Evolutionary conservation across 2,797 vertebrate species (phyloP).

Genomic region (Discoglossus pictus): DNA sequence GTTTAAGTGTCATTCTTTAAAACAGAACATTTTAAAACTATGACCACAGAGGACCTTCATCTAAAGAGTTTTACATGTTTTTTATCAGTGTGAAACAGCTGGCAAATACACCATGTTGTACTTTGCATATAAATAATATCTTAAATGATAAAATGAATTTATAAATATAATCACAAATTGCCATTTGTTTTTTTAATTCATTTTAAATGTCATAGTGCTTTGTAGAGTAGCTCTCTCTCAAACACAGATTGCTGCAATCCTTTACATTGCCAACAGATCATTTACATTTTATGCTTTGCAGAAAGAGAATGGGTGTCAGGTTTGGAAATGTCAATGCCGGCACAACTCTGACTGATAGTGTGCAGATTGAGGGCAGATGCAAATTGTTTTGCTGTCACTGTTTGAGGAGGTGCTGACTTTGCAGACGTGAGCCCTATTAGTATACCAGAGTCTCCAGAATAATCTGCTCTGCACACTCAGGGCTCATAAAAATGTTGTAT

Average conservation of each 20-base stretch:
- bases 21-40: too few relatives aligned
- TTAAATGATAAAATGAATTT: too few relatives aligned
- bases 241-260: background rate
- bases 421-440: conserved; percentile 15
- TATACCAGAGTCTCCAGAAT: conserved; percentile 1
- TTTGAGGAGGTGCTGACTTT: conserved; percentile 25
- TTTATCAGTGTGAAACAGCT: too few relatives aligned
- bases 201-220: conserved; percentile 14
- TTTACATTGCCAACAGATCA: conserved; percentile 25
- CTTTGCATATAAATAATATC: too few relatives aligned
- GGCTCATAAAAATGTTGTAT: conserved; percentile 6
- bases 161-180: too few relatives aligned
- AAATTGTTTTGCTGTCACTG: conserved; percentile 33
- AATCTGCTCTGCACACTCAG: background rate
- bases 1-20: too few relatives aligned
- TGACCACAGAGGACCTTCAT: too few relatives aligned
- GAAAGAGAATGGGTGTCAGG: conserved; percentile 15
- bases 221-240: background rate
- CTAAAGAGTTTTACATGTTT: too few relatives aligned
- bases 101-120: too few relatives aligned
- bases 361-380: conserved; percentile 16
- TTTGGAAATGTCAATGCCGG: conserved; percentile 27
- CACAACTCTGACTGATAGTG: conserved; percentile 32
- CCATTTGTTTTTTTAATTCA: too few relatives aligned
- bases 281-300: conserved; percentile 31